Evolutionary conservation across 2,888 invertebrate species (phyloP).

Genomic region (Lamellibrachia satsuma): DNA sequence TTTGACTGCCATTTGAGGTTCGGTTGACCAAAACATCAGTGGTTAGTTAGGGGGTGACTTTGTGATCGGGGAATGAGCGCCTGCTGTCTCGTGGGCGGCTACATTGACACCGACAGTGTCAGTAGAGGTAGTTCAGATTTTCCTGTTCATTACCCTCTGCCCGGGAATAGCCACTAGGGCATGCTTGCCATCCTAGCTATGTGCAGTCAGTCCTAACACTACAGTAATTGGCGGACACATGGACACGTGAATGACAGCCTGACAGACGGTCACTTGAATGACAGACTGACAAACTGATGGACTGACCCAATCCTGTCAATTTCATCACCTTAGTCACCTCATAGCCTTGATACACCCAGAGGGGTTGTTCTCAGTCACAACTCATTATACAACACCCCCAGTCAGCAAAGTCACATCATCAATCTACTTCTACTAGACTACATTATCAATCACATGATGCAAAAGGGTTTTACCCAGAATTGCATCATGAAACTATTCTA

Average conservation of each 20-base stretch:
- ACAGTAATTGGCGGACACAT: not conserved
- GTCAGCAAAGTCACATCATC: not conserved
- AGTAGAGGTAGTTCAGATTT: not conserved
- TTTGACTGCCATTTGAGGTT: not conserved
- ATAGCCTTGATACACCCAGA: not conserved
- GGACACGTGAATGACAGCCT: not conserved
- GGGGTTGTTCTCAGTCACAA: not conserved
- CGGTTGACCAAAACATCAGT: not conserved
- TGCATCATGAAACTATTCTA: not conserved
- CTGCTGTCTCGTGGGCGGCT: not conserved
- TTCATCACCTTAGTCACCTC: not conserved
- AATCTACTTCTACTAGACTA: not conserved
- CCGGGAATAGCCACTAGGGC: not conserved
- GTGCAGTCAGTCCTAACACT: not conserved
- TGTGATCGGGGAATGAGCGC: not conserved
- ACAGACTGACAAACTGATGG: not conserved
- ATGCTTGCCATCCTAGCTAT: not conserved
- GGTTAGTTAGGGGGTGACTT: not conserved
- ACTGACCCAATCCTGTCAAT: not conserved
- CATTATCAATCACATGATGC: not conserved
- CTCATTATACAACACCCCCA: not conserved
- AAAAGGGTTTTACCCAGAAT: not conserved
- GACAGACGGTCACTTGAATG: not conserved
- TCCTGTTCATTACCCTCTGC: not conserved
- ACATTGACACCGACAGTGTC: not conserved